Base-by-base conservation (phyloP, 2,888 invertebrate genomes). In the Masnerella sp. region DNA sequence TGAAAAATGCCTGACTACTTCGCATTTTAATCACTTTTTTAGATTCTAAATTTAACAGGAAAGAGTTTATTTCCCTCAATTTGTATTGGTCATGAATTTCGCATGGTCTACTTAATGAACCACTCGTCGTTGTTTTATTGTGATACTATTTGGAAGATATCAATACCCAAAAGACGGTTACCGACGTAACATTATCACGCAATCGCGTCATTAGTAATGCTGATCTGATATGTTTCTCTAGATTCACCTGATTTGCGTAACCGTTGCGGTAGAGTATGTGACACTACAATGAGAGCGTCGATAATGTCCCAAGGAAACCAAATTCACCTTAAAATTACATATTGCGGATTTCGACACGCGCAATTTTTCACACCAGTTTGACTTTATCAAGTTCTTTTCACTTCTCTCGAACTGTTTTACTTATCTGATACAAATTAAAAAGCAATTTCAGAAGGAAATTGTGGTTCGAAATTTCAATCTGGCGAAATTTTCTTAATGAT, bases 211-310 rank as follows among this genome's bases (percentile, higher is more conserved):
- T 62, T 42, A 62, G 49, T 42, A 62, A 51, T 38, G 51, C 51
- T 17, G 51, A 22, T 51, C 42, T 45, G 42, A 51, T 62, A 62
- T 32, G 15, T 38, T 34, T 32, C 32, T 42, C 42, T 32, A 52
- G 51, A 62, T 62, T 61, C 30, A 42, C 42, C 32, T 51, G n/a
- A 42, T 51, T 62, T 51, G 22, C 51, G 51, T 42, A 62, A 62
- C 42, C 22, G 18, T 12, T 47, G 20, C 30, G 1, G 30, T 32
- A 32, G 34, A 38, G 25, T 51, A 18, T 51, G 42, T 20, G 40
- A 42, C 40, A 38, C 28, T 18, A 51, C 40, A 42, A 49, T 42
- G 36, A 18, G 18, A 51, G 30, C 25, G 11, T 28, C 51, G 12
- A 47, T 49, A 30, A 40, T 28, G 43, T 18, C 17, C 36, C 5